Base-by-base conservation (phyloP, 2,797 vertebrate genomes). In the Aeoliscus strigatus region DNA sequence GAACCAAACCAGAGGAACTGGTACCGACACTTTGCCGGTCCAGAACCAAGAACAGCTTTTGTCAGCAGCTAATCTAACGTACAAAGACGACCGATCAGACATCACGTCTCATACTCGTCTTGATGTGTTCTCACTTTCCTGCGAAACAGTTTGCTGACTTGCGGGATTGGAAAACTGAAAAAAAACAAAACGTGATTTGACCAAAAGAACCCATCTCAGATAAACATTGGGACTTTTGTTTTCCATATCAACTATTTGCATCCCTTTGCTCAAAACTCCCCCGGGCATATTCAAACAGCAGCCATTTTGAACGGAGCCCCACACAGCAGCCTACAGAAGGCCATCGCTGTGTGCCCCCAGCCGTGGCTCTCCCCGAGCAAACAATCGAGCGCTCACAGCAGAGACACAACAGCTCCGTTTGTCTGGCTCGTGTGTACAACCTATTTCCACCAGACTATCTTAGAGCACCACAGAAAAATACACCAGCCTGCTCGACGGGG, bases 191-290 rank as follows among this genome's bases (percentile, higher is more conserved):
- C 58, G 66, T 41, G 47, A 53, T 60, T 27, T 36, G 54, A 68
- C 56, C 38, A 37, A 56, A 49, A 45, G 57, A 37, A n/a, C n/a
- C n/a, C n/a, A n/a, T n/a, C 52, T 1, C 55, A 28, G 35, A 51
- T 38, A 60, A 59, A 79, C 75, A 80, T 54, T 63, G 53, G 38
- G 49, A 46, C 71, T 69, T 64, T 81, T 81, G 79, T 79, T 66
- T 72, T 73, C 63, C 77, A 74, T 75, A 73, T 69, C 62, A 63
- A 64, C 49, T 33, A 82, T 85, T 82, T 83, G 75, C 78, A 83
- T 85, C 70, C 50, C 45, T 46, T 63, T 63, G 40, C 66, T 64
- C 51, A 0, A n/a, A 38, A 78, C 81, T 75, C 76, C 77, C 66
- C 70, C 76, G 52, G 60, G 39, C 52, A n/a, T 81, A 74, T 80